Percentiles rank a stretch among this genome's conserved stretches.
Conservation (phyloP, 2,888 invertebrate species). For the Clusia tigrina region DNA sequence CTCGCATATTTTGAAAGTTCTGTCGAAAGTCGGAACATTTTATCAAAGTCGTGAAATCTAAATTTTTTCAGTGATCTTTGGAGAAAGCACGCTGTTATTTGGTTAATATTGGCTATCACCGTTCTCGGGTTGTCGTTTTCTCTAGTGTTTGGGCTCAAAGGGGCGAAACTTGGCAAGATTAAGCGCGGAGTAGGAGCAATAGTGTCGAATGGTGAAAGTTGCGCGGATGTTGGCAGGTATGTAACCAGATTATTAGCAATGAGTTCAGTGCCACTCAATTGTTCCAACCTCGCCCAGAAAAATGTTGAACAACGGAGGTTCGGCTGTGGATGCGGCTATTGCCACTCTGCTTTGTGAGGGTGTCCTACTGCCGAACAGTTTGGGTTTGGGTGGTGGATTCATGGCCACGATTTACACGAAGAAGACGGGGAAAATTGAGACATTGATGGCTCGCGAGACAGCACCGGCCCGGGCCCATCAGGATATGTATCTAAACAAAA, state of each 20-base stretch:
- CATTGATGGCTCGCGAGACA: slow-evolving; percentile 79
- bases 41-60: no score
- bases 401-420: slow-evolving; percentile 83
- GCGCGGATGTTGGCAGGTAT: slow-evolving; percentile 76
- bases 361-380: slow-evolving; percentile 81
- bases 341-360: slow-evolving; percentile 88
- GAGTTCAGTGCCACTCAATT: background rate
- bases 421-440: slow-evolving; percentile 67
- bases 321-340: slow-evolving; percentile 86
- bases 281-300: slow-evolving; percentile 64
- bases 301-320: slow-evolving; percentile 76
- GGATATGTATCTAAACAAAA: slow-evolving; percentile 73
- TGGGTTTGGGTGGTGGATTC: slow-evolving; percentile 91
- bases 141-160: slow-evolving; percentile 44
- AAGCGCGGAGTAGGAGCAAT: slow-evolving; percentile 66
- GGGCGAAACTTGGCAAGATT: background rate
- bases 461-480: slow-evolving; percentile 74
- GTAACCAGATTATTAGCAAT: slow-evolving; percentile 7
- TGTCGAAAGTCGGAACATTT: no score
- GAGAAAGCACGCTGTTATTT: slow-evolving; percentile 39
- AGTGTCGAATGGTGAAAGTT: slow-evolving; percentile 77
- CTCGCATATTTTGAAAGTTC: no score
- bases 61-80: slow-evolving; percentile 5
- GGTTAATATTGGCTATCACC: slow-evolving; percentile 47
- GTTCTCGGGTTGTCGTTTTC: slow-evolving; percentile 47